These are phyloP conservation scores for Hiodon alosoides DNA, from an alignment of 2,113 vertebrate genomes.

Conservation along the genomic window DNA sequence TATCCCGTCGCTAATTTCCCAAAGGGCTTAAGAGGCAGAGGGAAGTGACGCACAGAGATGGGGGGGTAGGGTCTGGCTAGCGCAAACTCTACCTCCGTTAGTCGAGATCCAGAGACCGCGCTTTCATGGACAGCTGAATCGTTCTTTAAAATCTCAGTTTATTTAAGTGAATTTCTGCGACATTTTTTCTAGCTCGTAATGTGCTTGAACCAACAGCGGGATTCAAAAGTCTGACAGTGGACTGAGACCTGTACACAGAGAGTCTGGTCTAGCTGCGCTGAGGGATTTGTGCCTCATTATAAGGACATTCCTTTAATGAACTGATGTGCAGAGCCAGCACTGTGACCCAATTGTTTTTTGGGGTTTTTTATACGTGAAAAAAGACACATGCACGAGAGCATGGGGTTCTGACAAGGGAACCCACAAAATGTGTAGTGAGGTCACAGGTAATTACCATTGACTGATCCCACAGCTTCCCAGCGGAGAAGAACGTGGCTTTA, in stretches of 20 bases:
- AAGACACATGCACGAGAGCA: too few species aligned
- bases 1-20: slow-evolving; percentile 38
- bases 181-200: slow-evolving; percentile 21
- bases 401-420: not conserved
- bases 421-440: not conserved
- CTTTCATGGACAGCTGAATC: too few species aligned
- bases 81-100: slow-evolving; percentile 8
- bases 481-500: not conserved
- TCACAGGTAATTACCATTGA: too few species aligned
- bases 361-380: not conserved
- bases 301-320: not conserved
- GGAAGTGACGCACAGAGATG: not conserved
- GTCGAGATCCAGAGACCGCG: too few species aligned
- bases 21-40: slow-evolving; percentile 31
- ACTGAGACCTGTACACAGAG: slow-evolving; percentile 5
- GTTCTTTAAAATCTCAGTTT: too few species aligned
- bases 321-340: not conserved
- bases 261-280: not conserved
- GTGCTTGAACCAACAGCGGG: not conserved
- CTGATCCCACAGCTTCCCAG: not conserved
- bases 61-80: not conserved
- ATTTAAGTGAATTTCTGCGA: slow-evolving; percentile 3
- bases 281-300: not conserved
- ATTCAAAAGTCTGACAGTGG: not conserved
- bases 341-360: not conserved